Conservation (phyloP, 2,888 invertebrate genomes). For the Napeogenes inachia region DNA sequence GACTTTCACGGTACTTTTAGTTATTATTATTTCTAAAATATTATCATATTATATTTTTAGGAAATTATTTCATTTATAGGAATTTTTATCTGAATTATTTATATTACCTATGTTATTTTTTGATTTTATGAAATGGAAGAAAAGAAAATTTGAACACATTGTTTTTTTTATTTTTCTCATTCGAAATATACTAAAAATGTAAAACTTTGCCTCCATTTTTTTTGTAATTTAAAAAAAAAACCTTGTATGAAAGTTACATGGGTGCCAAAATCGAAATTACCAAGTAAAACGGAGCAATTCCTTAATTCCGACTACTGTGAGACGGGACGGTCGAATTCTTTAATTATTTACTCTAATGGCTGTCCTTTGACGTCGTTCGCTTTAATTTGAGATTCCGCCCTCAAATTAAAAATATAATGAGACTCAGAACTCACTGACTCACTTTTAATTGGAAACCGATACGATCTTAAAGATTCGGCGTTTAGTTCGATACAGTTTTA, state of each 20-base stretch:
- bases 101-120: too few species aligned
- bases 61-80: too few species aligned
- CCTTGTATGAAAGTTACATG: conserved; percentile 15
- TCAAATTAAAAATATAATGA: conserved; percentile 79
- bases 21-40: conserved; percentile 5
- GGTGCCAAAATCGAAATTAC: conserved; percentile 64
- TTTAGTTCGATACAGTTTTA: neutral
- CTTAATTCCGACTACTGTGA: conserved; percentile 68
- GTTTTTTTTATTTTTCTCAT: too few species aligned
- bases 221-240: conserved; percentile 4
- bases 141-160: too few species aligned
- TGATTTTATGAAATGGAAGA: too few species aligned
- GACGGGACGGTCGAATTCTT: conserved; percentile 69
- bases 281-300: conserved; percentile 59
- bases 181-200: too few species aligned
- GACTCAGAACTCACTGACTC: conserved; percentile 54
- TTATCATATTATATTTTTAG: too few species aligned
- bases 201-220: neutral
- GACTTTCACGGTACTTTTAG: conserved; percentile 11
- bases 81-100: too few species aligned
- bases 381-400: conserved; percentile 75
- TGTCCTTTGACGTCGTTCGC: conserved; percentile 74
- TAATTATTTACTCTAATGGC: conserved; percentile 77
- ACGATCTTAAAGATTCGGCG: conserved; percentile 41
- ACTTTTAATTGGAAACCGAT: conserved; percentile 77